Evolutionary conservation across 2,113 vertebrate genomes (phyloP).

Genomic region (Mohoua ochrocephala): DNA sequence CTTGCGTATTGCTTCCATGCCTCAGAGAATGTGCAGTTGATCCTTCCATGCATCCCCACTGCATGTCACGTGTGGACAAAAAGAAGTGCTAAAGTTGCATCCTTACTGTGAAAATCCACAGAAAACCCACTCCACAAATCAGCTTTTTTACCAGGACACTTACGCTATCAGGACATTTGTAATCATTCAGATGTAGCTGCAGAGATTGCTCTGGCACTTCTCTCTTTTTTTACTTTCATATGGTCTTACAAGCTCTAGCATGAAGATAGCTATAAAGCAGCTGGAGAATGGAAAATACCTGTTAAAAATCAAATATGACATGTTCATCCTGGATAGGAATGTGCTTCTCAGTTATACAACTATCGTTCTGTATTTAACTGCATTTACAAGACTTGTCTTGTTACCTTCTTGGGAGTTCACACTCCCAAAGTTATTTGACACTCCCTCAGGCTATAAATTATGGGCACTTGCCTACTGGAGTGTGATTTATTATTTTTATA

Average conservation of each 20-base stretch:
- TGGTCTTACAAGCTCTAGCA: background rate
- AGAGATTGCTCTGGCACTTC: background rate
- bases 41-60: background rate
- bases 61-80: background rate
- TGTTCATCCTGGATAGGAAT: conserved; percentile 38
- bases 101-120: background rate
- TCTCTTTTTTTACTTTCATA: background rate
- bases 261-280: background rate
- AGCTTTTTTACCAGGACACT: background rate
- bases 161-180: background rate
- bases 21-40: background rate
- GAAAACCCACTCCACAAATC: background rate
- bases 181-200: background rate
- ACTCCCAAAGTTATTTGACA: background rate
- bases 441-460: conserved; percentile 51
- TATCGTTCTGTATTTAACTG: background rate
- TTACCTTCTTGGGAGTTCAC: conserved; percentile 33
- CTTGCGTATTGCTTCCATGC: background rate
- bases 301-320: conserved; percentile 47
- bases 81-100: background rate
- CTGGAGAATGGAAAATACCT: conserved; percentile 31
- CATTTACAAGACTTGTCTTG: conserved; percentile 58
- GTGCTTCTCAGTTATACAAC: conserved; percentile 41
- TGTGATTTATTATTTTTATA: conserved; percentile 26
- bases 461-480: background rate